These are phyloP conservation scores for Prostheceraeus crozeri DNA, from an alignment of 2,888 invertebrate species.

Conservation along the genomic window DNA sequence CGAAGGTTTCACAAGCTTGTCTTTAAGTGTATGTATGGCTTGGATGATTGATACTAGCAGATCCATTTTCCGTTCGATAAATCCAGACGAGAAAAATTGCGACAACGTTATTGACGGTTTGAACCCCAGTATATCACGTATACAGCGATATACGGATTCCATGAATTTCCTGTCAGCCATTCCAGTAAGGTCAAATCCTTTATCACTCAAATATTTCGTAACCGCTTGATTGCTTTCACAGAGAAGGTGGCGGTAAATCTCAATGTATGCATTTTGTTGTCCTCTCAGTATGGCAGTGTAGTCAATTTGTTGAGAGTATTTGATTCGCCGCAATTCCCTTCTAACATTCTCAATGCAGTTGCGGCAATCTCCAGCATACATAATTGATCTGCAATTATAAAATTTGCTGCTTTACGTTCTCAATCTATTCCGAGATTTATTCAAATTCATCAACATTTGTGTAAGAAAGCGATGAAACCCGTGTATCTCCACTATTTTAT, in stretches of 20 bases:
- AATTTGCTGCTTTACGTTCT: too few species aligned
- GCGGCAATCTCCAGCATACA: slow-evolving; percentile 21
- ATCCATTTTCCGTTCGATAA: slow-evolving; percentile 25
- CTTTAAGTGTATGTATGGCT: too few species aligned
- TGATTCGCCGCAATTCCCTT: slow-evolving; percentile 17
- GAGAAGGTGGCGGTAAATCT: background rate
- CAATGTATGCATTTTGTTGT: too few species aligned
- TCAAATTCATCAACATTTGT: too few species aligned
- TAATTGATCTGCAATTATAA: too few species aligned
- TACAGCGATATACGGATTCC: slow-evolving; percentile 27
- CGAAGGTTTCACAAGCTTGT: too few species aligned
- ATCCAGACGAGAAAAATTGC: slow-evolving; percentile 30
- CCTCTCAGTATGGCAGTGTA: too few species aligned
- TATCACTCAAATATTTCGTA: background rate
- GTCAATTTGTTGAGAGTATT: slow-evolving; percentile 1
- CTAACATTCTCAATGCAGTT: slow-evolving; percentile 6
- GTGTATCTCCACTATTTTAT: too few species aligned
- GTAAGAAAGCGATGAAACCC: too few species aligned
- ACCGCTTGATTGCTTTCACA: slow-evolving; percentile 4
- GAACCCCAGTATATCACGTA: slow-evolving; percentile 28
- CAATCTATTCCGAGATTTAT: too few species aligned
- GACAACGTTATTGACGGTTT: slow-evolving; percentile 27
- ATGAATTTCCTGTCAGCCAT: slow-evolving; percentile 29
- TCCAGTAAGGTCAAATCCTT: slow-evolving; percentile 24
- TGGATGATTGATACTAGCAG: slow-evolving; percentile 17